Base-by-base conservation (phyloP, 2,797 vertebrate genomes). In the Acomys russatus region DNA sequence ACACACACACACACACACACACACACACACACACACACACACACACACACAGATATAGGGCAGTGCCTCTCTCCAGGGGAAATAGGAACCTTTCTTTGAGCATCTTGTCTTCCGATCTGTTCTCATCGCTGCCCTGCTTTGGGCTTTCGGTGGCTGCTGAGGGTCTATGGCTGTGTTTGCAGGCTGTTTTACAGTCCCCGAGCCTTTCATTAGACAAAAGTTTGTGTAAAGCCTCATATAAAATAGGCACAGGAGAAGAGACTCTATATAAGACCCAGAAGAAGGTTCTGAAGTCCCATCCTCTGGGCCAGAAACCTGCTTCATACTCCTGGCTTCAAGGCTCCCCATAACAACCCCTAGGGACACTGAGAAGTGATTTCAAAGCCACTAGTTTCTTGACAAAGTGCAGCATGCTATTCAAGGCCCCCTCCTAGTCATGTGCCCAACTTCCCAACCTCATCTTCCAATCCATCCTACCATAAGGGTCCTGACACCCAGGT, bases 261-360 rank as follows among this genome's bases (percentile, higher is more conserved):
- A 12, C 89, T 94, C 64, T 94, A 78, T 8, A n/a, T 83, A 54
- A 93, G 28, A 79, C 59, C 70, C 89, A 44, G 17, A 30, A n/a
- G 15, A 14, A 44, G 79, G 73, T 59, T 86, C 71, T 70, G 28
- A 82, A 85, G 20, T 70, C n/a, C 49, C 7, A 30, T 23, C 17
- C 25, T 74, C 73, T 59, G 63, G 56, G 35, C 44, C 51, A 61
- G 54, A 28, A 61, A 14, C 11, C 49, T 17, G 3, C 49, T 89
- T 61, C 20, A 22, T 17, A 28, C 15, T 7, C 54, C 68, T 51
- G 85, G 68, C 68, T 63, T 63, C 1, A 2, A 88, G 70, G 9
- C 49, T 79, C 51, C 44, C 84, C 11, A 20, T 54, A 35, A n/a
- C 18, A 56, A 3, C 20, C 17, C 38, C 18, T 7, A 44, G 30